Evolutionary conservation across 2,797 vertebrate genomes (phyloP).

Genomic region (Arrhamphus sclerolepis): DNA sequence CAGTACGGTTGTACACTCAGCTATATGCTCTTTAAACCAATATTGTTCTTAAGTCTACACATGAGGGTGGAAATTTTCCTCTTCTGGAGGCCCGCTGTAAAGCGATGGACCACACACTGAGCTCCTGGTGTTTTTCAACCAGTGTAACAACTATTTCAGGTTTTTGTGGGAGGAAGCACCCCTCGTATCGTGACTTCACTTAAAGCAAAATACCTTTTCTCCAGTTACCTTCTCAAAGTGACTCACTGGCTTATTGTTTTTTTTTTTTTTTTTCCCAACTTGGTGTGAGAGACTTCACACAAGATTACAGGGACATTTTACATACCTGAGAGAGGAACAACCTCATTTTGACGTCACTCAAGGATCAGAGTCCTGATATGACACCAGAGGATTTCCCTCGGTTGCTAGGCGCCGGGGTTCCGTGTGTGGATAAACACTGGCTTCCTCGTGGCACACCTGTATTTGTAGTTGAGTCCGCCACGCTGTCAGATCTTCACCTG

Average conservation of each 20-base stretch:
- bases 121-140: conserved; percentile 44
- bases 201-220: conserved; percentile 54
- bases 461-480: conserved; percentile 64
- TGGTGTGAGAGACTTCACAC: conserved; percentile 33
- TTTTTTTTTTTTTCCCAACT: conserved; percentile 60
- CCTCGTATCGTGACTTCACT: conserved; percentile 30
- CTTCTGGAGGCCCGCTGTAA: conserved; percentile 47
- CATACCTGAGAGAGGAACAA: conserved; percentile 53
- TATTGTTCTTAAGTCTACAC: conserved; percentile 73
- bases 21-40: conserved; percentile 70
- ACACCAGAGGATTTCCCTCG: conserved; percentile 74
- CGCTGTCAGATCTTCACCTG: conserved; percentile 60
- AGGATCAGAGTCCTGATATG: conserved; percentile 45
- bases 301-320: conserved; percentile 45
- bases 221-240: conserved; percentile 47
- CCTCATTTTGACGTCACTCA: conserved; percentile 70
- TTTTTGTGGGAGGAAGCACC: conserved; percentile 57
- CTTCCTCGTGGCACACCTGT: conserved; percentile 71
- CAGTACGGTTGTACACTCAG: conserved; percentile 60
- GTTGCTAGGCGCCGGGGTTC: conserved; percentile 76
- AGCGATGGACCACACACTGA: conserved; percentile 66
- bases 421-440: conserved; percentile 69
- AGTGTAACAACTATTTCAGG: conserved; percentile 53
- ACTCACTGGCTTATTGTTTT: conserved; percentile 62
- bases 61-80: conserved; percentile 62